Evolutionary conservation across 1,140 invertebrate genomes (phyloP).

Genomic region (Pygmarrhopalites habei): DNA sequence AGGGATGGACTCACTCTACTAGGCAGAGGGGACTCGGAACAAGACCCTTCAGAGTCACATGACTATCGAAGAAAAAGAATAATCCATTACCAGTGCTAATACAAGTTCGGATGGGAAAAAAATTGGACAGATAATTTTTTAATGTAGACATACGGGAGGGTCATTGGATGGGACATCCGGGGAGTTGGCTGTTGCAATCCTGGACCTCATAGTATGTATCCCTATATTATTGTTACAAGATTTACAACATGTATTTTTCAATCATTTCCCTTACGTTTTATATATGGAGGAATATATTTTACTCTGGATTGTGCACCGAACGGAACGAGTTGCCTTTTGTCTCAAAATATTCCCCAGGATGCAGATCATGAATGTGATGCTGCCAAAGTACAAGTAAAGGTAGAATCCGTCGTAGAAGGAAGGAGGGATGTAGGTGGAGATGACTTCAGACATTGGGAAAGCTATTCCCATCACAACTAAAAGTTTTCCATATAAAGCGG

Average conservation of each 20-base stretch:
- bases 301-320: constrained; percentile 28
- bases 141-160: no score
- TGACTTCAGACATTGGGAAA: constrained; percentile 61
- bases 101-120: constrained; percentile 13
- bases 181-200: constrained; percentile 15
- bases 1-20: constrained; percentile 3
- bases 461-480: constrained; percentile 47
- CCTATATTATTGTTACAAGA: constrained; percentile 14
- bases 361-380: constrained; percentile 70
- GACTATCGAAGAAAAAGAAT: no score
- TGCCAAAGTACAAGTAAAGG: constrained; percentile 69
- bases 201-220: constrained; percentile 34
- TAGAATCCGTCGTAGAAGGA: constrained; percentile 85
- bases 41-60: constrained; percentile 26
- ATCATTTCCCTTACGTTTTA: background rate
- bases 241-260: background rate
- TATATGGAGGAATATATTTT: constrained; percentile 5
- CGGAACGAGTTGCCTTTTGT: constrained; percentile 47
- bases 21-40: constrained; percentile 22
- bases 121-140: no score
- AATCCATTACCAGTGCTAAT: background rate
- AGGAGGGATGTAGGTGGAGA: constrained; percentile 81
- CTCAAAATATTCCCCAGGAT: constrained; percentile 65
- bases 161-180: constrained; percentile 18
- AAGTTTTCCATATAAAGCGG: constrained; percentile 50